Conservation (phyloP, 2,113 vertebrate species). For the Otocyon megalotis region DNA sequence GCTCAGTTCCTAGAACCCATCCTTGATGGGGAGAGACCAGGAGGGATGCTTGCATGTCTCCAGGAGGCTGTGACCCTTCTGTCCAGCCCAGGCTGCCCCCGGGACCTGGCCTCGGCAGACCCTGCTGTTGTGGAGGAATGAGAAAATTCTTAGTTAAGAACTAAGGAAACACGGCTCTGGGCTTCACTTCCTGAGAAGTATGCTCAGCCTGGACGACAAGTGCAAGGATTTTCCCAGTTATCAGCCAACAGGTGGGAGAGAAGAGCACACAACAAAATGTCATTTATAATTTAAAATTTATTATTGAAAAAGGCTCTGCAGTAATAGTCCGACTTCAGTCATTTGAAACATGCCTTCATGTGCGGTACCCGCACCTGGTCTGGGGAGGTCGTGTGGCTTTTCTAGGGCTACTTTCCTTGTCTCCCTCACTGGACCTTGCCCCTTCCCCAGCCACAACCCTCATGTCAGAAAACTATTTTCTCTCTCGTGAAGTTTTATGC, state of each 20-base stretch:
- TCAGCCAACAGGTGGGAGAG: conserved; percentile 43
- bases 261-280: not conserved
- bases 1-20: too few relatives aligned
- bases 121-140: not conserved
- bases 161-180: not conserved
- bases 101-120: not conserved
- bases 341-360: not conserved
- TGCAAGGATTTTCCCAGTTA: not conserved
- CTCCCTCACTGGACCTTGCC: not conserved
- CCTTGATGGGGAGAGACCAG: fast-evolving
- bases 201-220: not conserved
- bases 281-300: conserved; percentile 71
- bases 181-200: not conserved
- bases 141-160: not conserved
- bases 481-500: conserved; percentile 65
- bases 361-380: fast-evolving
- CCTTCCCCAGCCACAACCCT: not conserved
- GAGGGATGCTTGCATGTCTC: fast-evolving
- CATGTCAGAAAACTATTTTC: conserved; percentile 64
- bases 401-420: not conserved
- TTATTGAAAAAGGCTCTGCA: conserved; percentile 50
- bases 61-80: fast-evolving
- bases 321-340: conserved; percentile 34
- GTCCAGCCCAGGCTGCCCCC: not conserved
- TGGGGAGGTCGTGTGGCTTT: not conserved